These are phyloP conservation scores for Noctua pronuba DNA, from an alignment of 2,888 invertebrate species.

Conservation along the genomic window DNA sequence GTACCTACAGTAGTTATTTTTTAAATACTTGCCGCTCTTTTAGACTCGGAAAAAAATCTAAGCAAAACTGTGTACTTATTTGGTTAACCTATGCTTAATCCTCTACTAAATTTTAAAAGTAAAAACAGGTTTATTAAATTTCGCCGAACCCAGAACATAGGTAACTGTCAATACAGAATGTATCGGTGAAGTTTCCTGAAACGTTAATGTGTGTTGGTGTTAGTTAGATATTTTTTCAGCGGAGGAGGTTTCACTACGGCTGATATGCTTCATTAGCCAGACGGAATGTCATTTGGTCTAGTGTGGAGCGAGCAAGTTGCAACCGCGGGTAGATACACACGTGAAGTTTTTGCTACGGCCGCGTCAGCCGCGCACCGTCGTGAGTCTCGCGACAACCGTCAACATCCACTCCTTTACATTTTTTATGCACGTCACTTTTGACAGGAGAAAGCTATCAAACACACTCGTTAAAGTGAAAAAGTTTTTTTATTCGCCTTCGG, in stretches of 20 bases:
- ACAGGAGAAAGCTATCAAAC: conserved; percentile 81
- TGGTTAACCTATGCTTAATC: not conserved
- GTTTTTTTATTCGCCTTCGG: conserved; percentile 58
- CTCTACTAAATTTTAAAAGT: not conserved
- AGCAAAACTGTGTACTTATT: not conserved
- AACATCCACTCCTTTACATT: conserved; percentile 72
- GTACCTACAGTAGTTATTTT: not conserved
- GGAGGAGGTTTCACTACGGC: conserved; percentile 63
- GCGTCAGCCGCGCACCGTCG: conserved; percentile 59
- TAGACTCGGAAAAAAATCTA: not conserved
- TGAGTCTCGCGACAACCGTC: conserved; percentile 61
- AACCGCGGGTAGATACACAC: conserved; percentile 59
- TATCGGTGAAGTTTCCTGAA: conserved; percentile 49
- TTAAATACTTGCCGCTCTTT: not conserved
- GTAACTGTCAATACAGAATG: conserved; percentile 6
- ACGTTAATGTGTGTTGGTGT: conserved; percentile 41
- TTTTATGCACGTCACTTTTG: conserved; percentile 77
- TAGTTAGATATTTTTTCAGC: conserved; percentile 45
- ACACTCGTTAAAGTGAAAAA: conserved; percentile 66
- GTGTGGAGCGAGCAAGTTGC: conserved; percentile 58
- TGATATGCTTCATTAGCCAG: conserved; percentile 79
- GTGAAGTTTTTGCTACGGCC: conserved; percentile 74
- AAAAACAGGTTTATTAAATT: not conserved
- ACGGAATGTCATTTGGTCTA: conserved; percentile 82
- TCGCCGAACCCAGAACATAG: not conserved